Base-by-base conservation (phyloP, 2,797 vertebrate species). In the Sebastolobus alascanus region DNA sequence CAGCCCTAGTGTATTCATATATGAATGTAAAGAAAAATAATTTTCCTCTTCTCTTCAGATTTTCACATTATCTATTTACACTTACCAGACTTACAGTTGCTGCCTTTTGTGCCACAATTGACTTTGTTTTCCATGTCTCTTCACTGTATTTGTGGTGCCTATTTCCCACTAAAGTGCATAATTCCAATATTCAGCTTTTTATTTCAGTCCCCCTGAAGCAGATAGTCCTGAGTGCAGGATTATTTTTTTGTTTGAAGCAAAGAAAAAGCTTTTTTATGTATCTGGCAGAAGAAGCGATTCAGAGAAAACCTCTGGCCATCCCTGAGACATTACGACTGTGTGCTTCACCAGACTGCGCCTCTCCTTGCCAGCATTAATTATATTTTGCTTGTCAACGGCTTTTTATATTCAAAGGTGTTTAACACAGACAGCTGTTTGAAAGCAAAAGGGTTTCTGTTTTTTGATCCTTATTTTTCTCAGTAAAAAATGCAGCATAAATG, bases 361-460 rank as follows among this genome's bases (percentile, higher is more conserved):
- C 56, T 80, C 3, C 6, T 56, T 82, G 77, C 75, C 83, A 80
- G 86, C 71, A 89, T 84, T 89, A 82, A 90, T 90, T 83, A 75
- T 67, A 68, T 86, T 86, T 77, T 75, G 68, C 82, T 77, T 84
- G 66, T 90, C 79, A 58, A 61, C 22, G 1, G n/a, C 33, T 70
- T 84, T 85, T 84, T 77, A 63, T 76, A 55, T 87, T 82, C 60
- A 82, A 76, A 87, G 80, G 61, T 85, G 67, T 86, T 84, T 56
- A 65, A 60, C 70, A 29, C 61, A 80, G 55, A 75, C 79, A 85
- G 73, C 84, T 91, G 80, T 84, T 77, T 76, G 80, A 84, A 83
- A 77, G 67, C 73, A 54, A 55, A 77, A 63, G 10, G 22, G 29
- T 61, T 58, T 61, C 52, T 74, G 64, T 82, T 60, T n/a, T n/a